These are phyloP conservation scores for Phyllotis vaccarum DNA, from an alignment of 2,797 vertebrate species.

Conservation along the genomic window DNA sequence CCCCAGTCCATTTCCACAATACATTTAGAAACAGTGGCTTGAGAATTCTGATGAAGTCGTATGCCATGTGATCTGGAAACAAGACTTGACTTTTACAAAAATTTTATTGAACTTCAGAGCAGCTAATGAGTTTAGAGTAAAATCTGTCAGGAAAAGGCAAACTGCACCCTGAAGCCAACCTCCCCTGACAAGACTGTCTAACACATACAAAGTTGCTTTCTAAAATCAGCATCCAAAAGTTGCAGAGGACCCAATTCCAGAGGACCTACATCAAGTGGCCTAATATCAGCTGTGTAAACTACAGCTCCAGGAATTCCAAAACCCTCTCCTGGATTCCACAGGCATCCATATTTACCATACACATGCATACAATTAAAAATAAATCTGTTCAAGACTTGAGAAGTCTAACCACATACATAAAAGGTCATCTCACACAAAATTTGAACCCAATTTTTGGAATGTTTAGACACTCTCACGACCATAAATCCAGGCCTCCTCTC, in stretches of 20 bases:
- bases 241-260: not conserved
- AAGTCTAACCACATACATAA: conserved; percentile 26
- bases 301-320: not conserved
- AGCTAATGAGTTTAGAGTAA: not conserved
- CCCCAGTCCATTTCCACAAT: not conserved
- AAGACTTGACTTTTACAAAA: conserved; percentile 15
- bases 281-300: not conserved
- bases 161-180: not conserved
- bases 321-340: not conserved
- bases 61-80: not conserved
- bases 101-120: conserved; percentile 27
- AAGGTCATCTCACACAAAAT: not conserved
- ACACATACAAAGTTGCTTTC: not conserved
- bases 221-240: not conserved
- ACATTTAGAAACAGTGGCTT: conserved; percentile 7
- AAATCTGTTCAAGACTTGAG: not conserved
- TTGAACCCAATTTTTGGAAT: not conserved
- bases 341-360: not conserved
- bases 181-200: not conserved
- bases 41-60: not conserved
- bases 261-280: not conserved
- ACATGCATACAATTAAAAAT: not conserved
- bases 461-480: not conserved
- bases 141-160: conserved; percentile 13
- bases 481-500: not conserved